Percentiles rank a stretch among this genome's conserved stretches.
These are phyloP conservation scores for Periphyllus acericola DNA, from an alignment of 2,888 invertebrate species.

Conservation along the genomic window DNA sequence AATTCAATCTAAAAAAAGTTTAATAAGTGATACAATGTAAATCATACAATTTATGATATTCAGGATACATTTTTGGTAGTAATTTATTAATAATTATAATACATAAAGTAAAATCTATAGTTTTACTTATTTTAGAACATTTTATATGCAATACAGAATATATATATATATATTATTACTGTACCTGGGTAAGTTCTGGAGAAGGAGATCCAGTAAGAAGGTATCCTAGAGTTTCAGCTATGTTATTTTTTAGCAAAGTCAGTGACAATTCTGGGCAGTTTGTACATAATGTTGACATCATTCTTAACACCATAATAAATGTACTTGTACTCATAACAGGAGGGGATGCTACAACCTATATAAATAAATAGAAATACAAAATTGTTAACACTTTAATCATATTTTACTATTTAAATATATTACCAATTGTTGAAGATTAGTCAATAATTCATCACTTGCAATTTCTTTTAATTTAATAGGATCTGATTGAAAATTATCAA, in stretches of 20 bases:
- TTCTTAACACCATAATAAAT: constrained; percentile 94
- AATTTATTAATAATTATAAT: too few species aligned
- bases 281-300: constrained; percentile 95
- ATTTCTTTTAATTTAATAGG: constrained; percentile 91
- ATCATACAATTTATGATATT: too few species aligned
- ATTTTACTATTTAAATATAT: constrained; percentile 65
- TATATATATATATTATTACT: too few species aligned
- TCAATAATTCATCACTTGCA: constrained; percentile 88
- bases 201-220: constrained; percentile 82
- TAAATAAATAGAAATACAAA: constrained; percentile 36
- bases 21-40: too few species aligned
- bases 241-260: constrained; percentile 90
- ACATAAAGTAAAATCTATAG: too few species aligned
- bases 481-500: constrained; percentile 95
- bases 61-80: not conserved
- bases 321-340: constrained; percentile 94
- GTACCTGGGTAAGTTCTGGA: constrained; percentile 53
- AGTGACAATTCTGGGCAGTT: constrained; percentile 95
- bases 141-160: not conserved
- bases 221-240: constrained; percentile 94
- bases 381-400: not conserved
- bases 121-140: too few species aligned
- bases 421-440: constrained; percentile 91
- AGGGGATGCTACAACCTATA: constrained; percentile 88
- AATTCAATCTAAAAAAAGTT: constrained; percentile 75